Conservation (phyloP, 2,888 invertebrate species). For the Aricia artaxerxes region DNA sequence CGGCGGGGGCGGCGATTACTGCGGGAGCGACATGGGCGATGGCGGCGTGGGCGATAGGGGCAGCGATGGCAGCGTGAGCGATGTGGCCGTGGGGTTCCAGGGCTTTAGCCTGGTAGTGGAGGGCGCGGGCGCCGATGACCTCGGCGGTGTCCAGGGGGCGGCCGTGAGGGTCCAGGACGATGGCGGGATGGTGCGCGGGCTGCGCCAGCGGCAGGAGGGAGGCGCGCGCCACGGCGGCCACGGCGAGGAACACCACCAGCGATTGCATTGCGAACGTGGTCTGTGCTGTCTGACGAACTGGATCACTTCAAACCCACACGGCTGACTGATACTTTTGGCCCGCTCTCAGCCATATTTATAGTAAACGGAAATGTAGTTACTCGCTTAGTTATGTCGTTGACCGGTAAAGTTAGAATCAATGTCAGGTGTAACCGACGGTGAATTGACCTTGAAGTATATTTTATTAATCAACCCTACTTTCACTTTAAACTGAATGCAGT, state of each 20-base stretch:
- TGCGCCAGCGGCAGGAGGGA: conserved; percentile 70
- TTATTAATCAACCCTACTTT: conserved; percentile 12
- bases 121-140: conserved; percentile 70
- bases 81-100: conserved; percentile 54
- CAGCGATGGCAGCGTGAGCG: conserved; percentile 48
- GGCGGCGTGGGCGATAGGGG: conserved; percentile 39
- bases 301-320: conserved; percentile 64
- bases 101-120: conserved; percentile 74
- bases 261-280: conserved; percentile 68
- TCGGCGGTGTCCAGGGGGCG: conserved; percentile 75
- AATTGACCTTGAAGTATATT: conserved; percentile 1
- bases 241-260: conserved; percentile 83
- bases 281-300: conserved; percentile 63
- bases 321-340: conserved; percentile 59
- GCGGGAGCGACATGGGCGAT: conserved; percentile 34
- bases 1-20: conserved; percentile 48
- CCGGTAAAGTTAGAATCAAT: conserved; percentile 47
- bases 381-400: conserved; percentile 48
- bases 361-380: conserved; percentile 68
- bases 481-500: background rate
- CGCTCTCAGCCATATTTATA: conserved; percentile 61
- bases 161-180: conserved; percentile 70
- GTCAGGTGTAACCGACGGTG: background rate
- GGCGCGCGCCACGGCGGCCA: conserved; percentile 81
- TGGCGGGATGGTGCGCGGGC: conserved; percentile 68